phyloP scores from a whole-genome alignment of 92 coral and sea anemone genomes.

The Phymanthus crucifer region DNA sequence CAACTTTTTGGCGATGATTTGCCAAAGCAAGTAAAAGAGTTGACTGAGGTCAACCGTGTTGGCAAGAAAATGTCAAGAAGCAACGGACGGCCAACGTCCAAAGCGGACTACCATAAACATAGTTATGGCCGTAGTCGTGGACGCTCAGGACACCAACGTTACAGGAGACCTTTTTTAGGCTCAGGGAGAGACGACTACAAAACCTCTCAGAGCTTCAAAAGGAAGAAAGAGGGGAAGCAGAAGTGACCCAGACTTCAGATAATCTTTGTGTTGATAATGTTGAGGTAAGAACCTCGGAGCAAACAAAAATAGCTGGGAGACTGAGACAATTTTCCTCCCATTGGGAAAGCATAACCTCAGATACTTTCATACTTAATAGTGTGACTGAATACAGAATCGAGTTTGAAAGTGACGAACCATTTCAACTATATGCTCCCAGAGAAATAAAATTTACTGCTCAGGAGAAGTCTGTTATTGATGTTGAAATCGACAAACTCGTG shows the following conservation, averaged over 20 bases:
- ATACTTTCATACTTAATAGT: conserved; percentile 50
- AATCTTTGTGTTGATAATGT: neutral
- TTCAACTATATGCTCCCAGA: conserved; percentile 32
- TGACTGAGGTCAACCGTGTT: conserved; percentile 54
- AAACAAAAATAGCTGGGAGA: no score
- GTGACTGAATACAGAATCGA: conserved; percentile 43
- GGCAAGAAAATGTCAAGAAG: conserved; percentile 44
- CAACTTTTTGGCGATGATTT: conserved; percentile 55
- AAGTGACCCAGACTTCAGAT: conserved; percentile 8
- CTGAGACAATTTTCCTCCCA: conserved; percentile 50
- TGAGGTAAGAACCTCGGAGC: conserved; percentile 20
- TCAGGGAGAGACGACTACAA: conserved; percentile 31
- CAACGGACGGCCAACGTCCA: conserved; percentile 17
- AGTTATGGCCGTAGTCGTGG: conserved; percentile 2
- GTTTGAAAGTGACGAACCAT: conserved; percentile 15
- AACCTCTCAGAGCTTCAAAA: conserved; percentile 1
- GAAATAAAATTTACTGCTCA: conserved; percentile 31
- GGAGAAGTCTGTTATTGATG: conserved; percentile 25
- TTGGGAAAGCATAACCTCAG: conserved; percentile 48
- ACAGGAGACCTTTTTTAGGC: conserved; percentile 56
- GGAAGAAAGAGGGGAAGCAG: conserved; percentile 39
- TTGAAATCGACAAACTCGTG: neutral
- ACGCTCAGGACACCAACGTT: conserved; percentile 17
- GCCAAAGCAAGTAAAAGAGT: conserved; percentile 44
- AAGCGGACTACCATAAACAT: neutral